Base-by-base conservation (phyloP, 2,797 vertebrate species). In the Oreonectes daqikongensis region DNA sequence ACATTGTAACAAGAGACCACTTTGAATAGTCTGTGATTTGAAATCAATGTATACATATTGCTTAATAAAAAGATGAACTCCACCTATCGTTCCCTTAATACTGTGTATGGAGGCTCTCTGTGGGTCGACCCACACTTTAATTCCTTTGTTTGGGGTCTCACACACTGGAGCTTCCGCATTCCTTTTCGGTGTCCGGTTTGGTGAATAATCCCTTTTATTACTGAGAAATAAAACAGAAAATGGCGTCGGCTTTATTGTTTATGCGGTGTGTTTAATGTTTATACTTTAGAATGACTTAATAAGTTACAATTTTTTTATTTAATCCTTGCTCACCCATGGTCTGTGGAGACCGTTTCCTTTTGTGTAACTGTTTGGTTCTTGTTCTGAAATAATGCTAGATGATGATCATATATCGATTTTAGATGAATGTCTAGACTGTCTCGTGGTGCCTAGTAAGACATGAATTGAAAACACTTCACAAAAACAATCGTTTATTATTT, bases 341-440 rank as follows among this genome's bases (percentile, higher is more conserved):
- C 71, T 30, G 88, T 83, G 40, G 78, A 83, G n/a, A 88, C 3
- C 0, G 92, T 93, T 74, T 93, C 89, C 68, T 26, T 86, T 81
- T 96, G 95, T 46, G 86, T 81, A 18, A 94, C 63, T 5, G 84
- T 84, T 86, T 95, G 84, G 68, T 77, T 92, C 83, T 93, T 95
- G 50, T 77, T 86, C 76, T 83, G 85, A 80, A 95, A 89, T 28
- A 90, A 69, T 70, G 89, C 86, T 1, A 85, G 83, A 77, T 94
- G 90, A 50, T 97, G 94, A 79, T 96, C 77, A 22, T 95, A 96
- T 35, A 92, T 82, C 0, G 94, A 81, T 20, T 82, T 90, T 0
- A 96, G 88, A 15, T 93, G 88, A 70, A 95, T 90, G 84, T 96
- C 94, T 11, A 97, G 89, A 69, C 93, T 94, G 89, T 95, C 92